Evolutionary conservation across 2,113 vertebrate genomes (phyloP), one percentile per base, ranked within the genome.

Genomic region (Capricornis sumatraensis): DNA sequence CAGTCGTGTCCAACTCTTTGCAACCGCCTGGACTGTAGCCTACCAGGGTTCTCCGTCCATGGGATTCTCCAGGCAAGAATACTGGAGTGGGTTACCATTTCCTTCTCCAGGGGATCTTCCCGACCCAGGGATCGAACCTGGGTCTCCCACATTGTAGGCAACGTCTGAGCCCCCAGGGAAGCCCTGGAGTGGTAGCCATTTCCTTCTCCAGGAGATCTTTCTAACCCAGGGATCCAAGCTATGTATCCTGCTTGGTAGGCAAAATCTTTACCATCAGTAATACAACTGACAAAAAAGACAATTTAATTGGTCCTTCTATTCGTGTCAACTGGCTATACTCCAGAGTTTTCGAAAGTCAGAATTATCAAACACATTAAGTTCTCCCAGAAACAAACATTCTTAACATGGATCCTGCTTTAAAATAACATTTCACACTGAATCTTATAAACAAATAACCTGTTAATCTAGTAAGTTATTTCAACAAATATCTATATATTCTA

Each of bases 321-420:
- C 47, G 82, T 19, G 25, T 92, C 30, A 92, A 47, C 28, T 76
- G 30, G 52, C 55, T 89, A 67, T 55, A 88, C 10, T 87, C 2
- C 13, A 91, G 45, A 94, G 47, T 82, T 94, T 88, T 0, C 23
- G 6, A 94, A 85, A 40, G 82, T 92, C 45, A 91, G 30, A 97
- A 91, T 85, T 91, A 97, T 53, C 36, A 85, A 86, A 96, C 30
- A 90, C n/a, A 93, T 43, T 19, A 96, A 76, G 43, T 83, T 86
- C 84, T 96, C 84, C 67, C 21, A 81, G 76, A 94, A 84, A 89
- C 52, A 89, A 94, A 74, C 40, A 79, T 83, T 84, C 71, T 95
- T 87, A 96, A 91, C 50, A 92, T 28, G 11, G 21, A 91, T 62
- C 7, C n/a, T 92, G 71, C 71, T 89, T 97, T 94, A 71, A 96